Evolutionary conservation across 2,113 vertebrate genomes (phyloP).

Genomic region (Chionodraco myersi): DNA sequence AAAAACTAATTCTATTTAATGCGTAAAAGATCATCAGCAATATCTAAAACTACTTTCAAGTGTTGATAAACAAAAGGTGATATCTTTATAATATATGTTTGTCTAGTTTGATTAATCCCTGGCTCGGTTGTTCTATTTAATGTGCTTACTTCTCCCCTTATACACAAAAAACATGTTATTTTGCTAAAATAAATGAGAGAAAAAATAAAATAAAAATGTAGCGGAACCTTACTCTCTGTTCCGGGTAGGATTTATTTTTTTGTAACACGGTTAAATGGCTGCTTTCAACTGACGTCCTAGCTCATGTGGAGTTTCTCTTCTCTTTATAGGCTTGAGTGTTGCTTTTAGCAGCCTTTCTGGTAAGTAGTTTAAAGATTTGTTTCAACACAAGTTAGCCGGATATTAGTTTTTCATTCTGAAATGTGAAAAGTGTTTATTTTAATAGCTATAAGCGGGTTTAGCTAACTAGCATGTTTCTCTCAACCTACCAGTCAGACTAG

Average conservation of each 20-base stretch:
- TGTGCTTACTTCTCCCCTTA: too few species aligned
- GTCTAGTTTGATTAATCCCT: not conserved
- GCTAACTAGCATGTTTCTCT: not conserved
- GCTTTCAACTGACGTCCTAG: not conserved
- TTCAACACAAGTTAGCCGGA: not conserved
- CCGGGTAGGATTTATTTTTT: slow-evolving; percentile 51
- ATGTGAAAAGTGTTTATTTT: not conserved
- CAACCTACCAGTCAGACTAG: not conserved
- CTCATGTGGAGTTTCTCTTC: not conserved
- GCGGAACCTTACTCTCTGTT: slow-evolving; percentile 46
- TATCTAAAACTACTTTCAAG: not conserved
- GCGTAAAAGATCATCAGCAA: not conserved
- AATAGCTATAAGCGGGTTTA: not conserved
- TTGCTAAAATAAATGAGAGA: too few species aligned
- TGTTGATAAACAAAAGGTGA: not conserved
- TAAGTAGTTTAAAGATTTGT: not conserved
- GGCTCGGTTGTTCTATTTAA: not conserved
- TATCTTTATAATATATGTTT: not conserved
- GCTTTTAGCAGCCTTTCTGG: not conserved
- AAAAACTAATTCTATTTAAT: not conserved
- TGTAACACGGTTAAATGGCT: slow-evolving; percentile 41
- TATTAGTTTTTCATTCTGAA: not conserved
- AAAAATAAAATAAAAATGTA: too few species aligned
- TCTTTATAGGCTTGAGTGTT: not conserved
- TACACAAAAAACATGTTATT: too few species aligned